Base-by-base conservation (phyloP, 2,888 invertebrate genomes). In the Tenthredo livida region DNA sequence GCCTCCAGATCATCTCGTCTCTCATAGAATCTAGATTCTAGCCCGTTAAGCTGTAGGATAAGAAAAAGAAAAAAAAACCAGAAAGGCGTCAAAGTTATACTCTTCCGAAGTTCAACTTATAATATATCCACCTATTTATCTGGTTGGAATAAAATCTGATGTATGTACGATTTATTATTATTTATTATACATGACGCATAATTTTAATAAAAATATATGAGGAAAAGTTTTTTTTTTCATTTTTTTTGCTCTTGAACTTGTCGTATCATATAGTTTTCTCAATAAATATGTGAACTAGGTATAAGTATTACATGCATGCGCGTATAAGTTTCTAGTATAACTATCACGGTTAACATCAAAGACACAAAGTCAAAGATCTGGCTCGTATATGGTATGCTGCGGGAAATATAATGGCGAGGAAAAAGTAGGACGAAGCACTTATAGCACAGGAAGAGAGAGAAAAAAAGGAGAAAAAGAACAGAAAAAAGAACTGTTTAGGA, bases 391-490 rank as follows among this genome's bases (percentile, higher is more conserved):
- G 29, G 29, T 29, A 29, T 17, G 9, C 21, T n/a, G 12, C 25
- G 73, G 73, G 5, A 73, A 73, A 73, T 73, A 73, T 73, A 43
- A 43, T 54, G 47, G 54, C 17, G 47, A 21, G 17, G 4, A 47
- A 40, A 77, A 80, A 80, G 58, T 80, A 6, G 61, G 37, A 29
- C 80, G 80, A 10, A 37, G 80, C 61, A 80, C 80, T 80, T 80
- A 37, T 37, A 25, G 61, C 40, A 2, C 12, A 25, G 73, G 43
- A 21, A 17, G 2, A 1, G n/a, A 6, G 0, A 0, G 17, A 54
- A n/a, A 21, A 29, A 17, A 50, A 2, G 29, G 15, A 77, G 29
- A 50, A 2, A 17, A 0, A 29, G 9, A 47, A 21, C 0, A 77
- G 29, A 54, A 54, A 33, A 17, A 17, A 25, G 21, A 77, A 4